phyloP scores from a whole-genome alignment of 2,797 vertebrate species.

The Lepilemur ruficaudatus region DNA sequence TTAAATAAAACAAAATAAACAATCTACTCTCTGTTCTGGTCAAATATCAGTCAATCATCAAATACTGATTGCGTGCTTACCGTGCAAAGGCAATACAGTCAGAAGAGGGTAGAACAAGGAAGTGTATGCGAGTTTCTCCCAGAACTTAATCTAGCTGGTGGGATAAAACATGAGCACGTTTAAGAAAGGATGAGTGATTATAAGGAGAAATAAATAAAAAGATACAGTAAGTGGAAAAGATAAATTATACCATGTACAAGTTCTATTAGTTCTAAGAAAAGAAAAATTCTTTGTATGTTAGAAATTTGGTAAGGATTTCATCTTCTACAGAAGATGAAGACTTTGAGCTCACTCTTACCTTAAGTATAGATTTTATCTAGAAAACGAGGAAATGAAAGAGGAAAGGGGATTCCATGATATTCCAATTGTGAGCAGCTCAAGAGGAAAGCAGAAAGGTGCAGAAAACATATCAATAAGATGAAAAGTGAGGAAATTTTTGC shows the following conservation, averaged over 20 bases:
- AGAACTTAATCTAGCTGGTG: not conserved
- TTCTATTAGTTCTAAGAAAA: not conserved
- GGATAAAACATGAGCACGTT: not conserved
- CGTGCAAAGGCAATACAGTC: not conserved
- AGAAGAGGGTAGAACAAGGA: not conserved
- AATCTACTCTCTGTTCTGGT: not conserved
- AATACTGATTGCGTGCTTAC: not conserved
- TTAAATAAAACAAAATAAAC: constrained; percentile 4
- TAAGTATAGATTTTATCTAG: not conserved
- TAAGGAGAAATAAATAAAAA: not conserved
- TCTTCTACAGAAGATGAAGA: not conserved
- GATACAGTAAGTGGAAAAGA: not conserved
- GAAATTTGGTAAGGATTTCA: not conserved
- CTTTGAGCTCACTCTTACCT: not conserved
- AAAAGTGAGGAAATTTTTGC: not conserved
- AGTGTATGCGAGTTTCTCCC: not conserved
- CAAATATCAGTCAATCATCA: not conserved
- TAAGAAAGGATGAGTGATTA: not conserved
- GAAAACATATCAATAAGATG: not conserved
- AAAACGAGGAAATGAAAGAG: not conserved
- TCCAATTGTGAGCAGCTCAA: not conserved
- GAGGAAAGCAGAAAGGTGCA: not conserved
- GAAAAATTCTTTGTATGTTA: not conserved
- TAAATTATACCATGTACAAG: not conserved
- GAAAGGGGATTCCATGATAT: not conserved